phyloP scores from a whole-genome alignment of 2,888 invertebrate species.

The Apoda limacodes region DNA sequence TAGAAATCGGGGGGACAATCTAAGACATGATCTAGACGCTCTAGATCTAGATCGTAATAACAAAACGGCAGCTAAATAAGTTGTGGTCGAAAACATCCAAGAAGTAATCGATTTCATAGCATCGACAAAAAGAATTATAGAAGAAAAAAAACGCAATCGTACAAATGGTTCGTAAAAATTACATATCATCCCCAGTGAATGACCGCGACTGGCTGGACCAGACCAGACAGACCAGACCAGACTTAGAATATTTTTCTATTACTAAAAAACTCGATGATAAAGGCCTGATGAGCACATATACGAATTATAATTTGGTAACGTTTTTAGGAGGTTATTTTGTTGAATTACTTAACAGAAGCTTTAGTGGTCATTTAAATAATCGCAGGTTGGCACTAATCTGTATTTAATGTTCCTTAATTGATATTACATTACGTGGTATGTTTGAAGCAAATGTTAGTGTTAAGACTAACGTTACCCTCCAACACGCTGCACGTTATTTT shows the following conservation, averaged over 20 bases:
- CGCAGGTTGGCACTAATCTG: constrained; percentile 33
- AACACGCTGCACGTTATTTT: too few species aligned
- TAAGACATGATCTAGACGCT: constrained; percentile 57
- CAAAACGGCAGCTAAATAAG: constrained; percentile 48
- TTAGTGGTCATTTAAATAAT: constrained; percentile 38
- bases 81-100: constrained; percentile 52
- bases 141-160: constrained; percentile 47
- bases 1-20: constrained; percentile 55
- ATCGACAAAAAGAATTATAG: constrained; percentile 38
- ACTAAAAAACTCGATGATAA: constrained; percentile 43
- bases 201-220: too few species aligned
- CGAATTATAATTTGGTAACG: constrained; percentile 23
- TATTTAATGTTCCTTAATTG: constrained; percentile 37
- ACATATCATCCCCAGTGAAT: constrained; percentile 64
- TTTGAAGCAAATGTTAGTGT: too few species aligned
- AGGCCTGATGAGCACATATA: constrained; percentile 48
- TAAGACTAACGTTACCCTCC: too few species aligned
- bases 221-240: constrained; percentile 34
- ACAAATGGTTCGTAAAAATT: constrained; percentile 40
- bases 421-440: too few species aligned
- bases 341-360: constrained; percentile 42
- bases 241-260: constrained; percentile 30
- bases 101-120: constrained; percentile 59
- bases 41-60: constrained; percentile 64
- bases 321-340: constrained; percentile 43